Conservation (phyloP, 2,888 invertebrate species). For the Cosmia pyralina region DNA sequence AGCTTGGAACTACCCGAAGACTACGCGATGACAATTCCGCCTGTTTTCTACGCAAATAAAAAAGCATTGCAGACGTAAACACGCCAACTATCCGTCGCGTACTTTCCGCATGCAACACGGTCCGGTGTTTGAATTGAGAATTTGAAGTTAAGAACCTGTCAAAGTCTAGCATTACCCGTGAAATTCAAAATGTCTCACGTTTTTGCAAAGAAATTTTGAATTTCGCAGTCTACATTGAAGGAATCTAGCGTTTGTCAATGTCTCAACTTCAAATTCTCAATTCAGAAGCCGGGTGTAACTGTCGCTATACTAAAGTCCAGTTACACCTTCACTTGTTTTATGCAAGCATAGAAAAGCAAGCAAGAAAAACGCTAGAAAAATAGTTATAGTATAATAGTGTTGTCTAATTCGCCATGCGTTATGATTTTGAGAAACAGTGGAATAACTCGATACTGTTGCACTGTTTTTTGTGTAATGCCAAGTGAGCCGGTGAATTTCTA, state of each 20-base stretch:
- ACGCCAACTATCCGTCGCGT: neutral
- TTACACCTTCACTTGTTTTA: conserved; percentile 22
- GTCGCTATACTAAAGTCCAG: neutral
- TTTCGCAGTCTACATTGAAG: too few species aligned
- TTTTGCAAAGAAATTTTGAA: too few species aligned
- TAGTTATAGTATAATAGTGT: conserved; percentile 1
- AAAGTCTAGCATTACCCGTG: too few species aligned
- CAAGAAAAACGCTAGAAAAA: conserved; percentile 31
- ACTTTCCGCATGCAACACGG: too few species aligned
- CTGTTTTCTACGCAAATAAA: too few species aligned
- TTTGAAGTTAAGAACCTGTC: too few species aligned
- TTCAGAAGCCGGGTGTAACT: too few species aligned
- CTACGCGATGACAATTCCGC: neutral
- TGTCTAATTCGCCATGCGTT: conserved; percentile 45
- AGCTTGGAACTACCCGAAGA: neutral
- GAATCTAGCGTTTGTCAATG: too few species aligned
- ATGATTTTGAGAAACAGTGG: conserved; percentile 55
- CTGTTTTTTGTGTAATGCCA: conserved; percentile 38
- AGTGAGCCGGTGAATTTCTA: conserved; percentile 46
- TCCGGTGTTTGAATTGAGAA: too few species aligned
- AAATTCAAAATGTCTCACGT: too few species aligned
- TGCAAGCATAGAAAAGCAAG: conserved; percentile 8
- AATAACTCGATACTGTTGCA: conserved; percentile 34
- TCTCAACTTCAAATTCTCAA: too few species aligned
- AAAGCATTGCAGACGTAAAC: neutral